Evolutionary conservation across 2,797 vertebrate genomes (phyloP).

Genomic region (Mycteria americana): DNA sequence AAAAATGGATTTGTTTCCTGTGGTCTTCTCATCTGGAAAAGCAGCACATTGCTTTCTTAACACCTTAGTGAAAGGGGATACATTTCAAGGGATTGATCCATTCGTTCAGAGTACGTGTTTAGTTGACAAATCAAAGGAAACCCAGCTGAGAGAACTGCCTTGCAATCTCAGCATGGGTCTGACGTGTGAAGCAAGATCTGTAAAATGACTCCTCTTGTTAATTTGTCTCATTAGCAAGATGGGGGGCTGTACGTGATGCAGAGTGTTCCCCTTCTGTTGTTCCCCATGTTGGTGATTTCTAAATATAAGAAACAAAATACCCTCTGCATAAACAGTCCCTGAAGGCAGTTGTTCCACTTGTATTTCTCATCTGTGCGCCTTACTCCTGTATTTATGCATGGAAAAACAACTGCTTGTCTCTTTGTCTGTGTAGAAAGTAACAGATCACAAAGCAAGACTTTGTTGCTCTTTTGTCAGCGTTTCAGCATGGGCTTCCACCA

Average conservation of each 20-base stretch:
- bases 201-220: slow-evolving; percentile 6
- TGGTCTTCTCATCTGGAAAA: neutral
- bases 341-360: neutral
- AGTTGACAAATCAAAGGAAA: neutral
- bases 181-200: neutral
- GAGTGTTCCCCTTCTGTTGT: neutral
- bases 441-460: neutral
- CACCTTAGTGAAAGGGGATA: neutral
- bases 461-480: neutral
- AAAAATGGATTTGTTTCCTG: neutral
- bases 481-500: neutral
- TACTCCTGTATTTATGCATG: neutral
- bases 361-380: neutral
- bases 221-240: slow-evolving; percentile 14
- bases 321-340: neutral
- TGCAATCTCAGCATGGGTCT: neutral
- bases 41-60: neutral
- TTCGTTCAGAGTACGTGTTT: neutral
- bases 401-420: neutral
- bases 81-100: neutral
- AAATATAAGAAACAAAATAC: neutral
- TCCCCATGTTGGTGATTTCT: neutral
- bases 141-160: neutral
- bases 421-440: neutral
- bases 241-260: neutral